Evolutionary conservation across 2,113 vertebrate species (phyloP), one percentile per base, ranked within the genome.

Genomic region (Odocoileus virginianus): DNA sequence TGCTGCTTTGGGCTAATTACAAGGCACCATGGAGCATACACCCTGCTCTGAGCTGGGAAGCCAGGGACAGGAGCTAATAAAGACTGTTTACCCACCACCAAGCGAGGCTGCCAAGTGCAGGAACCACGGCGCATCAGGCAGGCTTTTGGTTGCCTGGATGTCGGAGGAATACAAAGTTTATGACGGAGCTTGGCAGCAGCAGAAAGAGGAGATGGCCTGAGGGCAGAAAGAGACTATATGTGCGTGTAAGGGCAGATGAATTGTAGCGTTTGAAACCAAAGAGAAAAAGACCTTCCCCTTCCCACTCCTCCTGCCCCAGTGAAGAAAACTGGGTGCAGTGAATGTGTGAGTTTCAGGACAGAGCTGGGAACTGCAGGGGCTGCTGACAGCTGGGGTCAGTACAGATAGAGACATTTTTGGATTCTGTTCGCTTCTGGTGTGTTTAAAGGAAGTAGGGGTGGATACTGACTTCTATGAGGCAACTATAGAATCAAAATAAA

Each of bases 161-260:
- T 98, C 87, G 33, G 97, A 98, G 98, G 97, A 98, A 95, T 98
- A 98, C 98, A 98, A 97, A 98, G 98, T 98, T 98, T 98, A n/a
- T 98, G 98, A 97, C 97, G 95, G 28, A 97, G 97, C 98, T 98
- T 94, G 83, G 97, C 97, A 97, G 97, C 45, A 97, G 97, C 96
- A 97, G 98, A 94, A 98, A 97, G 58, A 87, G 64, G 81, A 86
- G 78, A 93, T 98, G 97, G 97, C 98, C 97, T 0, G 27, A 98
- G 98, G 99, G 98, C 97, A 98, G 91, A 54, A 95, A 23, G n/a
- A 40, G 12, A 19, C 16, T 36, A 45, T 98, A 64, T 96, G 93
- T 95, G 86, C 45, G 93, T 30, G 45, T 96, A 88, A 28, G n/a
- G 87, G 92, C 93, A 97, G 96, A 98, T 97, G 97, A 98, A 97